Evolutionary conservation across 2,888 invertebrate genomes (phyloP), one percentile per base, ranked within the genome.

Genomic region (Agriotes lineatus): DNA sequence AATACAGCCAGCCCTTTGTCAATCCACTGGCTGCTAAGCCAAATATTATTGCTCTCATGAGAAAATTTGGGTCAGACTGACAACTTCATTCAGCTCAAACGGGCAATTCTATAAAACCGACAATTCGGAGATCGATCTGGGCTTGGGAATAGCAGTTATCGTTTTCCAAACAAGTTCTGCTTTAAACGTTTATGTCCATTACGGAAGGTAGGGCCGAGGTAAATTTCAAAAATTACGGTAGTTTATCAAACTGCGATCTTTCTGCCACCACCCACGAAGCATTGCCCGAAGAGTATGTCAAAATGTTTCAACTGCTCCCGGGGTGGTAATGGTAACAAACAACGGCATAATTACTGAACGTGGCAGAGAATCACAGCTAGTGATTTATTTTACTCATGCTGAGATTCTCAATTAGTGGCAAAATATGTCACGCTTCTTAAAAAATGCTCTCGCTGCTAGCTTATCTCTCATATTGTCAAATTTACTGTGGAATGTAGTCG

Each of bases 241-340:
- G 6, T 42, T 58, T 58, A 58, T 58, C 58, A 5, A 7, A 12
- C 18, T 20, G 18, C 9, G 7, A 44, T 58, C 58, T 42, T 7
- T 52, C 39, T 4, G 22, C 12, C 48, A 69, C 72, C 74, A 74
- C 74, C 74, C 74, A 73, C 74, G 72, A 73, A 58, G 74, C 70
- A 61, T 56, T 60, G 57, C 39, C 19, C 60, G 37, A 39, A 37
- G 37, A 71, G 60, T 70, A 70, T 68, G 71, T 72, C 16, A 14
- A 52, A 18, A 33, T 18, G 33, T 67, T 25, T 69, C 39, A 50
- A 37, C 54, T 67, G 61, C 54, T 67, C 61, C 37, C 6, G 33
- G 39, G 39, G 52, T 52, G 52, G 62, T 62, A 58, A 58, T 58
- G 42, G 52, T 50, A 39, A 62, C 48, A 22, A 62, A 62, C 52